Base-by-base conservation (phyloP, 2,113 vertebrate genomes). In the Protobothrops flavoviridis region DNA sequence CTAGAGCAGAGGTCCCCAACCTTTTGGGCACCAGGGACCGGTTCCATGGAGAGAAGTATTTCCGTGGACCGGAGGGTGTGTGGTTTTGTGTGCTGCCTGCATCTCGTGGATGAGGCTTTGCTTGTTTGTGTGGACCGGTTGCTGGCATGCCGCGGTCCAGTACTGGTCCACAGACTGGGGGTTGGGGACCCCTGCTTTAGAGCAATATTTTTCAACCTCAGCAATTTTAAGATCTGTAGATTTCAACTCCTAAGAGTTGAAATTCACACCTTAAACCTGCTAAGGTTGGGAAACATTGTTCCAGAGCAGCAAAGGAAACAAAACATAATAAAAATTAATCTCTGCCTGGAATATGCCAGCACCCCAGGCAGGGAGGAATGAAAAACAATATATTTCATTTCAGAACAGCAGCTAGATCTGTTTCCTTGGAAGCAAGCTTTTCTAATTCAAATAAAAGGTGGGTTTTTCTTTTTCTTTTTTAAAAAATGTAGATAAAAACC, bases 51-150 rank as follows among this genome's bases (percentile, higher is more conserved):
- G 48, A 50, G 8, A 48, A 1, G 48, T 50, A 0, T 50, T 50
- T 50, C 48, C 8, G 0, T 1, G 48, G 48, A 8, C 48, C 0
- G 8, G 8, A 50, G 8, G 8, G 48, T 1, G 48, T 1, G 1
- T 50, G 48, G 48, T 50, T 50, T 50, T 50, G 48, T 50, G 48
- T 50, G 7, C 48, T 50, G 48, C 48, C 48, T 50, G 48, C 8
- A 50, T 50, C 8, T 50, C 8, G 1, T 7, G 8, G 48, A 50
- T 50, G 48, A 50, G 48, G 48, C 48, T 50, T 50, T 50, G 48
- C 48, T 50, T 50, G 48, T 50, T 50, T 50, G 48, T 50, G 8
- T 0, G 8, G 48, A 50, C 48, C 1, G 48, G 48, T 50, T 50
- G 48, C 48, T 50, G 48, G 48, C 48, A 50, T 50, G 48, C 48